Percentiles rank a stretch among this genome's conserved stretches.
phyloP scores from a whole-genome alignment of 2,797 vertebrate species.

The Mionectes olivaceus region DNA sequence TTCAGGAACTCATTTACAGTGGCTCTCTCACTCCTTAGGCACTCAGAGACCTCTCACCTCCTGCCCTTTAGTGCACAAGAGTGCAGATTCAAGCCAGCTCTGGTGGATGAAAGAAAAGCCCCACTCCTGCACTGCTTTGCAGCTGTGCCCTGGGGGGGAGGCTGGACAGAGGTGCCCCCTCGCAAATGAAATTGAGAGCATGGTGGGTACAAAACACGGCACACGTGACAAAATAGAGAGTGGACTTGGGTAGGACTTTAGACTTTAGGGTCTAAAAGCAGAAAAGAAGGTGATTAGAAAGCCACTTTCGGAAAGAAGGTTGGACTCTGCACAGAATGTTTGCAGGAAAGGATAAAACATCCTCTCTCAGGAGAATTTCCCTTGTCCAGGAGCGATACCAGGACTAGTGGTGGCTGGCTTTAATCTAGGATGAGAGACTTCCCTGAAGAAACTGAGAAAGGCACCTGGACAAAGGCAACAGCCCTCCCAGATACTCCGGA shows the following conservation, averaged over 20 bases:
- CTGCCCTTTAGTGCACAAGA: background rate
- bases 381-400: background rate
- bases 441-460: background rate
- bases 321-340: background rate
- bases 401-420: background rate
- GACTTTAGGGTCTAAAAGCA: background rate
- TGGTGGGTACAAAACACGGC: background rate
- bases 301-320: background rate
- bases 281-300: background rate
- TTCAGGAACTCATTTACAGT: constrained; percentile 10
- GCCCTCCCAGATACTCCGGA: background rate
- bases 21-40: background rate
- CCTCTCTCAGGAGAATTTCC: background rate
- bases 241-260: background rate
- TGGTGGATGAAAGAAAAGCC: background rate
- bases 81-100: background rate
- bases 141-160: background rate
- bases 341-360: background rate
- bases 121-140: background rate
- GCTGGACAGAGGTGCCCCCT: background rate
- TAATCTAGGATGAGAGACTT: background rate
- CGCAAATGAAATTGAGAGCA: background rate
- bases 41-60: background rate
- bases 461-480: background rate
- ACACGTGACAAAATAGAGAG: fast-evolving